Base-by-base conservation (phyloP, 2,888 invertebrate genomes). In the Dinocampus coccinellae region DNA sequence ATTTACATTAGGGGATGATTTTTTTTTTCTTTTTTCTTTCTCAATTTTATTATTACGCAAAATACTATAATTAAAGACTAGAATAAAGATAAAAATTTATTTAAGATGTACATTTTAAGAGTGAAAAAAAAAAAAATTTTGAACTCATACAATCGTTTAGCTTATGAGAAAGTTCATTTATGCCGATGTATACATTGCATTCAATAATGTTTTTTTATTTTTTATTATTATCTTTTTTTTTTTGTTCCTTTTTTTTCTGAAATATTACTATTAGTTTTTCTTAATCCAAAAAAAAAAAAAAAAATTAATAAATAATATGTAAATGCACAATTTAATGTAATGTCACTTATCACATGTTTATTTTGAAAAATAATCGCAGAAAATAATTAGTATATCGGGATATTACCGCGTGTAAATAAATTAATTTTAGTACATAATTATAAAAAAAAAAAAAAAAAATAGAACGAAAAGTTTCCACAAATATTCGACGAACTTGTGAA, bases 31-130 rank as follows among this genome's bases (percentile, higher is more conserved):
- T 29, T 29, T 29, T 7, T 29, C 7, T 29, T 29, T 29, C 29
- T 4, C 29, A 29, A 29, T 29, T 29, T 29, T 57, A 20, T n/a
- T 42, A 20, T 22, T 4, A 29, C n/a, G 10, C n/a, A 16, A 55
- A 57, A 57, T n/a, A 24, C 6, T 3, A 9, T 33, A 11, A 57
- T 36, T 33, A n/a, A 26, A n/a, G 39, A 58, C 16, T 39, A 58
- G 39, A 26, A 16, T 42, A 39, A 20, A 39, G 3, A 13, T 42
- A 42, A 47, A 57, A 58, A 67, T 67, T 67, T 67, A 58, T 67
- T n/a, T 39, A 58, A 39, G 39, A 42, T 58, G 42, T 26, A 58
- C 26, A 58, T 67, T 67, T 42, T 58, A 58, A 39, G 22, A 24
- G 20, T 36, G 10, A 36, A 16, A 13, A n/a, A 22, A 4, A 55